Evolutionary conservation across 2,888 invertebrate species (phyloP), one percentile per base, ranked within the genome.

Genomic region (Conus canariensis): DNA sequence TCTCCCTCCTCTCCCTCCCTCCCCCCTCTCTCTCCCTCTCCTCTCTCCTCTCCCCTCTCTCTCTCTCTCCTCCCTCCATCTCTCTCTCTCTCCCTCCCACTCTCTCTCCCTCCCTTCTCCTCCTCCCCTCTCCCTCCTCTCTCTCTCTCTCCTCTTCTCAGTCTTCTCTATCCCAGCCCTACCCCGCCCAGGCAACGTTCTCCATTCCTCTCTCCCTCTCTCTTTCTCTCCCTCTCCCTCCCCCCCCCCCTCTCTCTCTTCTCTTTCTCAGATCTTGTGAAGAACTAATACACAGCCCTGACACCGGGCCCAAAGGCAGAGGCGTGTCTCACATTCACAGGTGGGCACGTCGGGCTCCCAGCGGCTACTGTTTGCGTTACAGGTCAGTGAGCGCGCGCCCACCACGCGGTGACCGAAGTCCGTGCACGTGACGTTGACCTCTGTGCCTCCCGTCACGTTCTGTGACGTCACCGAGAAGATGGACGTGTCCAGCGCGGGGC

Each of bases 321-420:
- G 45, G 45, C 45, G 12, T 2, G n/a, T 90, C 92, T 91, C 58
- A 92, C 92, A 92, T 90, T 91, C 90, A 88, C 92, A 92, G 16
- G 45, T 22, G 5, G 92, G 91, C 45, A 90, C 86, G 5, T 89
- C 59, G 12, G 89, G 88, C 59, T 91, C 90, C 91, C 92, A 92
- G 60, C 64, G 74, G 19, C 87, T 87, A 1, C 88, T 90, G 4
- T 87, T 89, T 19, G 64, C 64, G 16, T 91, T 88, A 74, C 92
- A 92, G 9, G 56, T 87, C 16, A 92, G 74, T 10, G 74, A 64
- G 60, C 59, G 60, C 19, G 89, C 90, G 19, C 90, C 90, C 22
- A 91, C 90, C 56, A 92, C 89, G 5, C 92, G 91, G 60, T 92
- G 91, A 16, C 92, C 92, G 74, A 92, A 92, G 7, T 89, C 90